Base-by-base conservation (phyloP, 2,888 invertebrate species). In the Synanthedon myopaeformis region DNA sequence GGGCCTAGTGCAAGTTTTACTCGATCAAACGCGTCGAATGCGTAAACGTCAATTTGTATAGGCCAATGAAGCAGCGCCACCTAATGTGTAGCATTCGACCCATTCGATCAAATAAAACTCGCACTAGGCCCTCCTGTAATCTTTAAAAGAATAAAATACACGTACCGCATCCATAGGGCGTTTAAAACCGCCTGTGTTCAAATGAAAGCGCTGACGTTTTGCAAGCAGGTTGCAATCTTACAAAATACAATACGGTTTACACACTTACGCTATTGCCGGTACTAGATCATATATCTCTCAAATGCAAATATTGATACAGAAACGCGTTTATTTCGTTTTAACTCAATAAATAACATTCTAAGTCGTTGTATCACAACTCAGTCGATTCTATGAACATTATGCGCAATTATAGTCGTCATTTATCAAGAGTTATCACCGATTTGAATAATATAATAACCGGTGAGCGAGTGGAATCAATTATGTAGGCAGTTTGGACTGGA, bases 371-470 rank as follows among this genome's bases (percentile, higher is more conserved):
- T 53, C 42, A 56, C 56, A 54, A 54, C 52, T 56, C 55, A 57
- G 52, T 53, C 17, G 12, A 55, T 49, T 57, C 55, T 60, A 56
- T 56, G 58, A 57, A 64, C 64, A 70, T 76, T 77, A 74, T 69
- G 61, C 59, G 64, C 69, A 62, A 71, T 76, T 67, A 74, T 65
- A 62, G 74, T 69, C 69, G 55, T 62, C 70, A 62, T 74, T 72
- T 70, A 67, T 75, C 70, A 72, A 61, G 67, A 72, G 61, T 72
- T 79, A 79, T 73, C 69, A 68, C 67, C 65, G 62, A 68, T 68
- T 70, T 67, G 65, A 67, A 68, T 72, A 71, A 66, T 67, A 68
- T 64, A 63, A 61, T 58, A 62, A 61, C 56, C 56, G 51, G 61
- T 58, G 58, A 59, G 58, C 54, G 58, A 57, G 56, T 53, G 57